These are phyloP conservation scores for Lethenteron reissneri DNA, from an alignment of 2,113 vertebrate species.

Conservation along the genomic window DNA sequence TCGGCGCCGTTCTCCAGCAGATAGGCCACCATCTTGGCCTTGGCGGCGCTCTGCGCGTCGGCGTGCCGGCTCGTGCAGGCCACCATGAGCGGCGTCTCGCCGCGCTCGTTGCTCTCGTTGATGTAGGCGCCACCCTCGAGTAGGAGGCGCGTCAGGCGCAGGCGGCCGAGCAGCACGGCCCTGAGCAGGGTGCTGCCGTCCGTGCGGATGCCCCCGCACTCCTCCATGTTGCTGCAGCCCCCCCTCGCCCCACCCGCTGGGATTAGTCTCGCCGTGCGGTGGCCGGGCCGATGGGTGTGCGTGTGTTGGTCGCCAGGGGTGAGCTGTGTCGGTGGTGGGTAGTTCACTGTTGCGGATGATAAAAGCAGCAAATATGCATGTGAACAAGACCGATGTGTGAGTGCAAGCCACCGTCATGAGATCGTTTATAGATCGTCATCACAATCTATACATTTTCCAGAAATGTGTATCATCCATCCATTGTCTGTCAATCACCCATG, in stretches of 20 bases:
- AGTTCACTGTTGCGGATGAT: too few species aligned
- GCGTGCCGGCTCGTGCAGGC: slow-evolving; percentile 44
- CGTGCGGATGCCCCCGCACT: slow-evolving; percentile 26
- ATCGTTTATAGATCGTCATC: too few species aligned
- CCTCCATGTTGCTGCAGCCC: slow-evolving; percentile 19
- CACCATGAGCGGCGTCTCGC: slow-evolving; percentile 66
- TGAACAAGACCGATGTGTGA: too few species aligned
- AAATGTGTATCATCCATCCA: too few species aligned
- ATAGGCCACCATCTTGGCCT: slow-evolving; percentile 60
- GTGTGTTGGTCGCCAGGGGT: too few species aligned
- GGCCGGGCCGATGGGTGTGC: too few species aligned
- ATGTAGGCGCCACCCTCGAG: slow-evolving; percentile 65
- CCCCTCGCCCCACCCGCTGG: background rate
- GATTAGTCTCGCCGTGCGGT: too few species aligned
- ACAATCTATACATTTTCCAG: too few species aligned
- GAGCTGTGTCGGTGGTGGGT: too few species aligned
- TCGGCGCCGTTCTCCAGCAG: slow-evolving; percentile 63
- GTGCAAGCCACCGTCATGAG: too few species aligned
- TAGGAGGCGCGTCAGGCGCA: slow-evolving; percentile 54
- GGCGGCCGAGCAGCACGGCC: slow-evolving; percentile 49
- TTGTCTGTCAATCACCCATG: too few species aligned
- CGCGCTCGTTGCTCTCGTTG: slow-evolving; percentile 66
- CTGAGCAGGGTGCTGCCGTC: slow-evolving; percentile 60
- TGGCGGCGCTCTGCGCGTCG: slow-evolving; percentile 50
- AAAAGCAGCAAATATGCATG: too few species aligned